Evolutionary conservation across 2,888 invertebrate genomes (phyloP), one percentile per base, ranked within the genome.

Genomic region (Leucophenga montana): DNA sequence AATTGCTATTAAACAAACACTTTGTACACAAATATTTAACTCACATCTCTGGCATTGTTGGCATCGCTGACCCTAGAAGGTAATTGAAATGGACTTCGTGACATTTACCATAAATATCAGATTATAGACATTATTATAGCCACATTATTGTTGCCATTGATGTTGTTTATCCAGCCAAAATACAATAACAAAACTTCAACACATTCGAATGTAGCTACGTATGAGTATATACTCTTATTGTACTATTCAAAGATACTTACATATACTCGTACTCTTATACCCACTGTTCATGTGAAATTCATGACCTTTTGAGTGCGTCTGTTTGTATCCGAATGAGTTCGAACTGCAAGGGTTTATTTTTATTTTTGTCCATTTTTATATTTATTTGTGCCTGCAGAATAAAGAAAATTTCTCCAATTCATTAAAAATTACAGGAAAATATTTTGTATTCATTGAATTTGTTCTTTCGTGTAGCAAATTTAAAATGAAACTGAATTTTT

Each of bases 51-150:
- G 39, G 1, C 39, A 39, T 39, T 39, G 39, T 39, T 39, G 39
- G 5, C 39, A 8, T 11, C 39, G 8, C 11, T 18, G 61, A 39
- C 44, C n/a, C 44, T 61, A 18, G 13, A 33, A 61, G 61, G 61
- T 61, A 61, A 61, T 61, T 61, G 61, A 61, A 61, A 44, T 18
- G 61, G 44, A 61, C 61, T 61, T 61, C 61, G 39, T 61, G 61
- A 61, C 61, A 61, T 61, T 61, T 61, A 39, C 61, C 61, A 61
- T 61, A 61, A 61, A 61, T 61, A 61, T 39, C 33, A 61, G 61
- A 61, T 61, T 61, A 61, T 61, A n/a, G 61, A 31, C 61, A 61
- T 61, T 61, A 61, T 61, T 61, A 61, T 27, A 61, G 39, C 39
- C 39, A 18, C 39, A 61, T 61, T 61, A n/a, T 39, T 61, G 14